A percentile compares a stretch with the other conserved stretches of the same genome.
Conservation (phyloP, 2,797 vertebrate species). For the Sparus aurata region DNA sequence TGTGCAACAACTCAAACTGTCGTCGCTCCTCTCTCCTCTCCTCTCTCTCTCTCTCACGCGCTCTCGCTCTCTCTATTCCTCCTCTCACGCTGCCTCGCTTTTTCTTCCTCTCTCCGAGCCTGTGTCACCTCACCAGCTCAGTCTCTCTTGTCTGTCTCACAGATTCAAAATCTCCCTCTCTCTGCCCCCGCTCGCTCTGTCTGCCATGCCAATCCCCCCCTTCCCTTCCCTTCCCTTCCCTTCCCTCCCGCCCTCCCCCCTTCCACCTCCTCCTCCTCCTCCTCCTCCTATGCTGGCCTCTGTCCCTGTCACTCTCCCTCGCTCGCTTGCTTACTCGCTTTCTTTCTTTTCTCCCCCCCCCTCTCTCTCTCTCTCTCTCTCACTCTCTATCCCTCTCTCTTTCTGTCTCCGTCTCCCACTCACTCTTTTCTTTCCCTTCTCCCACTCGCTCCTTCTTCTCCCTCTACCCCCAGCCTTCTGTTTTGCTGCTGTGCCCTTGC, state of each 20-base stretch:
- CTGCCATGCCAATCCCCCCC: conserved; percentile 75
- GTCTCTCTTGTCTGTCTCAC: conserved; percentile 82
- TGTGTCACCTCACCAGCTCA: conserved; percentile 81
- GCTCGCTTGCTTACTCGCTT: conserved; percentile 47
- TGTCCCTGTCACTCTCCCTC: conserved; percentile 79
- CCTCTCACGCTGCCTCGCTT: conserved; percentile 74
- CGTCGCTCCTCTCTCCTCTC: conserved; percentile 70
- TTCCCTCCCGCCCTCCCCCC: conserved; percentile 25
- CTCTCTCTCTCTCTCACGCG: conserved; percentile 65
- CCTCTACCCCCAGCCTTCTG: conserved; percentile 79
- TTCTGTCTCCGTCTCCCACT: conserved; percentile 67
- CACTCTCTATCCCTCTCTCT: conserved; percentile 2
- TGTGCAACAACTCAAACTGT: conserved; percentile 78
- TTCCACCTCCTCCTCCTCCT: conserved; percentile 37
- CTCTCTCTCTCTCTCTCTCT: conserved; percentile 7
- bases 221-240: conserved; percentile 22
- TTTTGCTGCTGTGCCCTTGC: conserved; percentile 82
- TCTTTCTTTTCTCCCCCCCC: conserved; percentile 32
- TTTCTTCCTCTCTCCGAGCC: conserved; percentile 74
- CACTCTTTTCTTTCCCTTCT: conserved; percentile 73
- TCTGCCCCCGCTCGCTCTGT: conserved; percentile 80
- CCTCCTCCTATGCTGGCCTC: conserved; percentile 75
- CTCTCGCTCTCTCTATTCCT: conserved; percentile 60
- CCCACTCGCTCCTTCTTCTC: conserved; percentile 72
- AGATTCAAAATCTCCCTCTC: conserved; percentile 90